phyloP scores from a whole-genome alignment of 2,888 invertebrate species.

The Synergus itoensis region DNA sequence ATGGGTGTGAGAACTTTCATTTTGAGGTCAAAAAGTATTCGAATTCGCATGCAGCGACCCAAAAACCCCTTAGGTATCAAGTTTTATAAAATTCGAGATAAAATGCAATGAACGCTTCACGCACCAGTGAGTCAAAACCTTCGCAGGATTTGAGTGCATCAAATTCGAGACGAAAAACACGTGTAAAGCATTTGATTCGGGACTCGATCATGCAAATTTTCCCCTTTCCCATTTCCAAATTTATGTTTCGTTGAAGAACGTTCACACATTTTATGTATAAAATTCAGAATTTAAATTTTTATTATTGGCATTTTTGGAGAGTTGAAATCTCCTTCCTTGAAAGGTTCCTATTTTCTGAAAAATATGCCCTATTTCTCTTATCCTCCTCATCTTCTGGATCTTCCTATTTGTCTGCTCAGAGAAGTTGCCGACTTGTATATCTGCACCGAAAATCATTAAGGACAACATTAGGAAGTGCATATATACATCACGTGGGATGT shows the following conservation, averaged over 20 bases:
- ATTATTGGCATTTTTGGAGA: not conserved
- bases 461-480: slow-evolving; percentile 55
- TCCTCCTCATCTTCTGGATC: not conserved
- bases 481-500: slow-evolving; percentile 54
- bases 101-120: not conserved
- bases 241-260: no score
- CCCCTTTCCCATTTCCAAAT: no score
- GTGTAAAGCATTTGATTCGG: no score
- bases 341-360: not conserved
- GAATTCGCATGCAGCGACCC: no score
- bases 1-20: no score
- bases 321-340: slow-evolving; percentile 12
- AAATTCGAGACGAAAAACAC: not conserved
- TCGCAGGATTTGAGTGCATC: not conserved
- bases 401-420: slow-evolving; percentile 34
- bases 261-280: no score
- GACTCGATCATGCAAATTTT: no score
- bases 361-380: not conserved
- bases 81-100: not conserved
- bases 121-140: not conserved
- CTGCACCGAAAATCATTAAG: slow-evolving; percentile 59
- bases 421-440: not conserved
- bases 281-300: no score
- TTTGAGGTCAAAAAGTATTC: no score
- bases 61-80: not conserved